Evolutionary conservation across 37 sponge, comb jelly and placozoan species (phyloP).

Genomic region (Ephydatia muelleri): DNA sequence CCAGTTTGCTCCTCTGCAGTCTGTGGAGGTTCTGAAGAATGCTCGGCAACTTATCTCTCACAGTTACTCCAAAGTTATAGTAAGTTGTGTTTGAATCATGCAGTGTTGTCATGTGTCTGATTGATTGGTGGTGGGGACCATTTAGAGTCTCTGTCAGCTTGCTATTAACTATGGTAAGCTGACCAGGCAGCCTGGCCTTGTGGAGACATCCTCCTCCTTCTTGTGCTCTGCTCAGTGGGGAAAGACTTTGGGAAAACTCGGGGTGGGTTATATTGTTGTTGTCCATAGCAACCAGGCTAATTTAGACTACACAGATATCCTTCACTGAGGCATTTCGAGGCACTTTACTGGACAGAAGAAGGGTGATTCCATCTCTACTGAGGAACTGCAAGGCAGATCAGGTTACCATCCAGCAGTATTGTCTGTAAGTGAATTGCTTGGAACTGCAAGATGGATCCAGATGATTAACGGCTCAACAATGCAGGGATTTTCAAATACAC

Average conservation of each 20-base stretch:
- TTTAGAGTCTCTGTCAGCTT: slow-evolving; percentile 53
- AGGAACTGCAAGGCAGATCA: slow-evolving; percentile 26
- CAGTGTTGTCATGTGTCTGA: neutral
- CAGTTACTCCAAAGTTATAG: slow-evolving; percentile 60
- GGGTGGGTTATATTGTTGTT: slow-evolving; percentile 22
- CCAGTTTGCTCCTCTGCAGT: neutral
- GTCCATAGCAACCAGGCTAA: neutral
- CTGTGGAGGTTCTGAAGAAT: slow-evolving; percentile 11
- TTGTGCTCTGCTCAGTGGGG: slow-evolving; percentile 64
- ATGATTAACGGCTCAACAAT: no score
- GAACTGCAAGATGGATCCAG: neutral
- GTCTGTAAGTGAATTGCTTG: slow-evolving; percentile 11
- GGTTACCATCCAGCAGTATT: slow-evolving; percentile 16
- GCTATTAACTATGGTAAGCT: slow-evolving; percentile 29
- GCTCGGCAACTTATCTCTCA: slow-evolving; percentile 6
- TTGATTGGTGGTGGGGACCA: neutral
- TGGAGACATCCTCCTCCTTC: slow-evolving; percentile 15
- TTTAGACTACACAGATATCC: slow-evolving; percentile 7
- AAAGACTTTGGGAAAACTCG: slow-evolving; percentile 42
- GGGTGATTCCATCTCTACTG: slow-evolving; percentile 34
- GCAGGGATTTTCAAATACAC: neutral
- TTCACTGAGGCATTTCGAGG: slow-evolving; percentile 61
- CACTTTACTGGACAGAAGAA: slow-evolving; percentile 29
- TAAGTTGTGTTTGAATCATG: slow-evolving; percentile 11
- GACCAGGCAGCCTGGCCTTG: neutral